Evolutionary conservation across 2,797 vertebrate species (phyloP).

Genomic region (Steatocranus sp.): DNA sequence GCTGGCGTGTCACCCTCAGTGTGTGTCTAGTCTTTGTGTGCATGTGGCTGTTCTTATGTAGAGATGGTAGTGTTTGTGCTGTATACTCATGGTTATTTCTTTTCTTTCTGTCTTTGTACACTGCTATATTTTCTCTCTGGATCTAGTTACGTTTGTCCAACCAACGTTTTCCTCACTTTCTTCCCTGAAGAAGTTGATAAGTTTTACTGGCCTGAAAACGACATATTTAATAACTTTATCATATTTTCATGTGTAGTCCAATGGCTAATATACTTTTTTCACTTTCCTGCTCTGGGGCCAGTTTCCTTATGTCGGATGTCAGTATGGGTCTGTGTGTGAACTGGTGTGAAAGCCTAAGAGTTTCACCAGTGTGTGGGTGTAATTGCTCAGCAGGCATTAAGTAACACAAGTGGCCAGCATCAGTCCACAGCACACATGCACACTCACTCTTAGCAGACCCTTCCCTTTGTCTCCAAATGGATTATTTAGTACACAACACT

Average conservation of each 20-base stretch:
- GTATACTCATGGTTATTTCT: not conserved
- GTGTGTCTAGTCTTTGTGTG: slow-evolving; percentile 13
- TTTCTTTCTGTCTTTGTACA: not conserved
- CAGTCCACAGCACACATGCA: not conserved
- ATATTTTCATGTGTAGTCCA: not conserved
- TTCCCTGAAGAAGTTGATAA: not conserved
- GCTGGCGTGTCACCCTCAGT: slow-evolving; percentile 38
- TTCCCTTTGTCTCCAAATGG: not conserved
- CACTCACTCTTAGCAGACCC: not conserved
- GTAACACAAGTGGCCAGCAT: slow-evolving; percentile 1
- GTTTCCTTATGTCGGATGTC: not conserved
- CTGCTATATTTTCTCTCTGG: not conserved
- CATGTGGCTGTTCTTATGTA: not conserved
- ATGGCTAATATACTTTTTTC: not conserved
- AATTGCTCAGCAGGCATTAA: slow-evolving; percentile 42
- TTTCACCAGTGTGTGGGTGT: slow-evolving; percentile 23
- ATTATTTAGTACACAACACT: not conserved
- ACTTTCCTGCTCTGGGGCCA: not conserved
- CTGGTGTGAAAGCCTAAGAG: not conserved
- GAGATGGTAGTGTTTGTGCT: not conserved
- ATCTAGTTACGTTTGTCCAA: not conserved
- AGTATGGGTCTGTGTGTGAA: not conserved
- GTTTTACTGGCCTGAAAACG: not conserved
- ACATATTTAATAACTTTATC: not conserved
- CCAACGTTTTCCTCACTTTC: fast-evolving